A percentile compares a stretch with the other conserved stretches of the same genome.
Conservation (phyloP, 2,113 vertebrate genomes). For the Martes martes region DNA sequence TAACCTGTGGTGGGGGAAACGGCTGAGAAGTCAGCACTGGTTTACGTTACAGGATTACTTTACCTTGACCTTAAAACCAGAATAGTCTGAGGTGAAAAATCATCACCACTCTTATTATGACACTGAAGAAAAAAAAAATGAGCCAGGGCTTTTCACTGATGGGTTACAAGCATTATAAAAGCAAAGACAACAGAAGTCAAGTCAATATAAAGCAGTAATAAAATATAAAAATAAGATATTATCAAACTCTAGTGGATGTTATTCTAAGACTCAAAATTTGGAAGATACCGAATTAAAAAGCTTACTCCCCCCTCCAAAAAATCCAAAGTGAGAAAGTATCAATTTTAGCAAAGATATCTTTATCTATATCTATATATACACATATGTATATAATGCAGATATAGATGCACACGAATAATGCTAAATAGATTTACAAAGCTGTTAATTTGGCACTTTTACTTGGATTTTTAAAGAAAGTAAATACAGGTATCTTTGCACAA, state of each 20-base stretch:
- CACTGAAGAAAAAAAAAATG: neutral
- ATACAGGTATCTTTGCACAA: slow-evolving; percentile 34
- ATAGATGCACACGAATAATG: neutral
- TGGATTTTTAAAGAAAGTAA: slow-evolving; percentile 44
- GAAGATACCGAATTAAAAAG: slow-evolving; percentile 28
- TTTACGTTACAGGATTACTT: neutral
- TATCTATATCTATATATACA: neutral
- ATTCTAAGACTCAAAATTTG: neutral
- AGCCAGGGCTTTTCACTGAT: neutral
- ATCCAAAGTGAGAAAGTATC: neutral
- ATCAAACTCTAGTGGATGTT: neutral
- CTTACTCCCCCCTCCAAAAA: neutral
- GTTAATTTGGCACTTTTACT: slow-evolving; percentile 60
- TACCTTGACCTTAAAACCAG: neutral
- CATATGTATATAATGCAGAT: neutral
- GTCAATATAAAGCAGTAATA: neutral
- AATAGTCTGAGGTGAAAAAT: neutral
- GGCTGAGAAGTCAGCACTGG: rapidly evolving
- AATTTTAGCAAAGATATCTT: neutral
- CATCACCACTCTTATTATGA: neutral
- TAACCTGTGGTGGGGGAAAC: neutral
- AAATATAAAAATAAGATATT: slow-evolving; percentile 23
- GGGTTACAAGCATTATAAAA: neutral
- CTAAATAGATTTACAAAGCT: neutral
- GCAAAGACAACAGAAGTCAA: neutral